Evolutionary conservation across 2,888 invertebrate genomes (phyloP), one percentile per base, ranked within the genome.

Genomic region (Micoletzkya japonica): DNA sequence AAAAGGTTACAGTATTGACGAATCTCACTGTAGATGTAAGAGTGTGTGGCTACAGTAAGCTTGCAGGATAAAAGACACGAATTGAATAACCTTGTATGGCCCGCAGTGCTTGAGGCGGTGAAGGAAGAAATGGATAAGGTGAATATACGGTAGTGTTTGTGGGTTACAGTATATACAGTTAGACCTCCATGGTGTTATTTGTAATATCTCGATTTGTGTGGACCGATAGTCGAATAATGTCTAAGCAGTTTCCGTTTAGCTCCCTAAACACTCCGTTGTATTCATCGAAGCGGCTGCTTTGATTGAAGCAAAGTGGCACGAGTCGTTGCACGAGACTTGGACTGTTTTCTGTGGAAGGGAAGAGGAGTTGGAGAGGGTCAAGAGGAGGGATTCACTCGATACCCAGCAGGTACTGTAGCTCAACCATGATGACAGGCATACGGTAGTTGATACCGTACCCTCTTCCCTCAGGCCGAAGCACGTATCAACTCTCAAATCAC

Each of bases 261-360:
- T n/a, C n/a, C n/a, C n/a, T n/a, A n/a, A n/a, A n/a, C n/a, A n/a
- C n/a, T 2, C 2, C 3, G 67, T 67, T 26, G 67, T 67, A n/a
- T 67, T 67, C 57, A 28, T 67, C 4, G 67, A 67, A 17, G 67
- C 67, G 37, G 67, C 67, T 17, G 67, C 67, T 7, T 39, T 67
- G n/a, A 57, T 67, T 7, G 67, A 67, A 44, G 67, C 67, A 0
- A 57, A 57, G 28, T 67, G 67, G 67, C 67, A 56, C 10, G 44
- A 30, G 17, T 30, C 56, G 20, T 57, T 67, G 20, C 37, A 67
- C 34, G 67, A 67, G 44, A 56, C 49, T n/a, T 67, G 67, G 67
- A 67, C 57, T 26, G 26, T 64, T 2, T 67, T 67, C 57, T 67
- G 67, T 57, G 67, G 28, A 24, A 56, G 57, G 49, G 32, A 66